phyloP scores from a whole-genome alignment of 2,797 vertebrate species.

The Telmatherina bonti region DNA sequence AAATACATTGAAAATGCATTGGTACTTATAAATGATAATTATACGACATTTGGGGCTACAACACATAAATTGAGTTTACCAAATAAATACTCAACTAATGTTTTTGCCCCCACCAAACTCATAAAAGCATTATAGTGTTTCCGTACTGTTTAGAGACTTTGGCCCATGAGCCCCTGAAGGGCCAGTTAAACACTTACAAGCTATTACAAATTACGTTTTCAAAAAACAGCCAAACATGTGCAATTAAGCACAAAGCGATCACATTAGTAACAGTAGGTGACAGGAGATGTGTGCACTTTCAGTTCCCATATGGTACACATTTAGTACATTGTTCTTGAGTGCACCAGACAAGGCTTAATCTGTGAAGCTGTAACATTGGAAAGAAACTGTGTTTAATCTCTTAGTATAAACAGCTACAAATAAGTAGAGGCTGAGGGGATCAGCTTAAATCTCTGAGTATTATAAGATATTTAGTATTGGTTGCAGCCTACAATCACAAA shows the following conservation, averaged over 20 bases:
- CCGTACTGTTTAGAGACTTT: slow-evolving; percentile 40
- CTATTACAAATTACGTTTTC: slow-evolving; percentile 68
- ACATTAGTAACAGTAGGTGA: slow-evolving; percentile 66
- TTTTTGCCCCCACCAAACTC: neutral
- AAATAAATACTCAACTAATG: neutral
- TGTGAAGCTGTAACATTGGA: slow-evolving; percentile 27
- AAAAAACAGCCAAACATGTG: slow-evolving; percentile 63
- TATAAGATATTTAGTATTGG: neutral
- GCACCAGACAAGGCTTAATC: slow-evolving; percentile 60
- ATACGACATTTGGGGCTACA: neutral
- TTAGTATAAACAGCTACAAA: slow-evolving; percentile 7
- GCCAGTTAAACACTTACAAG: slow-evolving; percentile 63
- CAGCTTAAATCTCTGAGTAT: slow-evolving; percentile 7
- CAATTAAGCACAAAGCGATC: slow-evolving; percentile 67
- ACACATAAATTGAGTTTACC: neutral
- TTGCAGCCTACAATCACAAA: neutral
- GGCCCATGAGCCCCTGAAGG: slow-evolving; percentile 36
- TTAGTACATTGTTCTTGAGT: slow-evolving; percentile 48
- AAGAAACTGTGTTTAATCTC: slow-evolving; percentile 20
- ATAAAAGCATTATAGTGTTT: slow-evolving; percentile 62
- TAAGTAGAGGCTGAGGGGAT: slow-evolving; percentile 8
- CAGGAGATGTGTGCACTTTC: slow-evolving; percentile 58
- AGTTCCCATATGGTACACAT: slow-evolving; percentile 72
- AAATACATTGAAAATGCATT: neutral
- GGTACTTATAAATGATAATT: neutral